Conservation (phyloP, 2,797 vertebrate species). For the Platalea minor region DNA sequence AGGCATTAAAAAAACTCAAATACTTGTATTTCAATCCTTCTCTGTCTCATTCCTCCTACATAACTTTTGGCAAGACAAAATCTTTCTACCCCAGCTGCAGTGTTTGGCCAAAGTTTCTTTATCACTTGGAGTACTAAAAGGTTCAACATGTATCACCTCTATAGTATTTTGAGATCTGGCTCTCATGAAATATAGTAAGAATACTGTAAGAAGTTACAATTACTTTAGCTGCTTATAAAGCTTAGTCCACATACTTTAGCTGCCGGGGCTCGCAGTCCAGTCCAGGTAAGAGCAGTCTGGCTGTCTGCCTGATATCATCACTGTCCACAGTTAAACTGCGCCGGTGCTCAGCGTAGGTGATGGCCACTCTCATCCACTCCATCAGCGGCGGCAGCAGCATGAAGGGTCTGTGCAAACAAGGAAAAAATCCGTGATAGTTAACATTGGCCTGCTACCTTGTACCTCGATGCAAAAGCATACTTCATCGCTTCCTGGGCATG, state of each 20-base stretch:
- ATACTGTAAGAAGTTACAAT: accelerated
- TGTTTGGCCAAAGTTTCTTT: neutral
- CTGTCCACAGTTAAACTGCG: conserved; percentile 93
- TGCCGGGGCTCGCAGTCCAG: conserved; percentile 96
- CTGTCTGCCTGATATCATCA: conserved; percentile 92
- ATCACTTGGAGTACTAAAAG: neutral
- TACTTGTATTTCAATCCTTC: neutral
- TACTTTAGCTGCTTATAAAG: neutral
- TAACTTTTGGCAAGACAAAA: neutral
- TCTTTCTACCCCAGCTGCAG: neutral
- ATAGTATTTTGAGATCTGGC: accelerated
- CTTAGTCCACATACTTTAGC: conserved; percentile 82
- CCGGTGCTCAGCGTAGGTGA: conserved; percentile 94
- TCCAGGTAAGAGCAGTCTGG: conserved; percentile 90
- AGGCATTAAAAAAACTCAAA: neutral
- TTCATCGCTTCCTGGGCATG: accelerated
- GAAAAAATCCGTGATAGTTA: neutral
- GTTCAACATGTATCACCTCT: accelerated
- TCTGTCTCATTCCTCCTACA: neutral
- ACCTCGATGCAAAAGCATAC: accelerated
- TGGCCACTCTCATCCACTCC: conserved; percentile 98
- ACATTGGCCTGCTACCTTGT: neutral
- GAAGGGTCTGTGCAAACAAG: conserved; percentile 82
- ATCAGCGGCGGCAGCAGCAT: conserved; percentile 93
- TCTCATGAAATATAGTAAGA: accelerated